Base-by-base conservation (phyloP, 2,888 invertebrate genomes). In the Encarsia formosa region DNA sequence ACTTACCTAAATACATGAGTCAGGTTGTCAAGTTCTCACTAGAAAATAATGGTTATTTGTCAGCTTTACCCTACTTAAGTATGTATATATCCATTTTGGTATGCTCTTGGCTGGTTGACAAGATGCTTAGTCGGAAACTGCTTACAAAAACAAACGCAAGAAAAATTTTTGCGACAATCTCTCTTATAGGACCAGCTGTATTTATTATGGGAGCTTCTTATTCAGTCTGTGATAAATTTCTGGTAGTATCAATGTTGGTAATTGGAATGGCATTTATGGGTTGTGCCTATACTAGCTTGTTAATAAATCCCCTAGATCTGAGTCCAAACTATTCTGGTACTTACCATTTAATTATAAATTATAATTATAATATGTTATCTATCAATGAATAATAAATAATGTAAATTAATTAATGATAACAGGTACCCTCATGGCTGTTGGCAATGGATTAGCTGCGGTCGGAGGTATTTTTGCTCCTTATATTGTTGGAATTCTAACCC, bases 401-500 rank as follows among this genome's bases (percentile, higher is more conserved):
- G n/a, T n/a, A n/a, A n/a, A n/a, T n/a, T n/a, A n/a, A n/a, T n/a
- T n/a, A n/a, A n/a, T n/a, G n/a, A n/a, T n/a, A n/a, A n/a, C n/a
- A n/a, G n/a, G n/a, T n/a, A 73, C 75, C 0, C 51, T 76, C n/a
- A 77, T 76, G 76, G 77, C 76, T 1, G 48, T 77, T 9, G 75
- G 74, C 1, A 77, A 77, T 51, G 87, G 86, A 0, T 82, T 85
- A 19, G 85, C 86, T 1, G 77, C 85, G n/a, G n/a, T n/a, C n/a
- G 82, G 85, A 1, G 87, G 86, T 31, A 85, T 86, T 61, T 75
- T 86, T 23, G 83, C 84, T 1, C 85, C 85, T 1, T 81, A 81
- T 61, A 76, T 85, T 34, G 84, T 85, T 32, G 85, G 85, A n/a
- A 71, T 81, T 34, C 69, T 85, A 59, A 84, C 85, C 1, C 61